phyloP scores from a whole-genome alignment of 1,140 invertebrate species.

The Mamestra configurata region DNA sequence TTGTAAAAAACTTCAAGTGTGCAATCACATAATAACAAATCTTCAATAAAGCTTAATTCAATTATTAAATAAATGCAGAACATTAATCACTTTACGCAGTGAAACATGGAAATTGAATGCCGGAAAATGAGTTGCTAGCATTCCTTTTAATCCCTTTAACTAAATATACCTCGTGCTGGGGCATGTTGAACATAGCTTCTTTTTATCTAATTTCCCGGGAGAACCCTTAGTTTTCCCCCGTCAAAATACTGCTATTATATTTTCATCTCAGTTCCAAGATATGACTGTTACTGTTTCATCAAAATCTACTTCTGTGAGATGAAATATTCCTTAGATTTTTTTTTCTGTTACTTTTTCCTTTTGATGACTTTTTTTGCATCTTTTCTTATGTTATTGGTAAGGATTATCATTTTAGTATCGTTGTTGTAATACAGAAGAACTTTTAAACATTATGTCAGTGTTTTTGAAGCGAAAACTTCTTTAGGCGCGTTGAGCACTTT shows the following conservation, averaged over 20 bases:
- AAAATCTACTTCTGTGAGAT: constrained; percentile 22
- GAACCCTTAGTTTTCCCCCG: constrained; percentile 13
- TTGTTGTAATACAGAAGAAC: too few relatives aligned
- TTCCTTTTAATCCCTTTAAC: constrained; percentile 10
- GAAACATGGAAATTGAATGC: neutral
- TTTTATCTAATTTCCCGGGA: constrained; percentile 49
- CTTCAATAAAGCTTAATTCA: neutral
- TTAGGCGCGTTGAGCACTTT: too few relatives aligned
- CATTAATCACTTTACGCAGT: neutral
- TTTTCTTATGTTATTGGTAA: too few relatives aligned
- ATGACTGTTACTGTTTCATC: constrained; percentile 18
- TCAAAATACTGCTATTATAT: constrained; percentile 40
- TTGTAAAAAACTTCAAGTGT: too few relatives aligned
- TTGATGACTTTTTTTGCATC: too few relatives aligned
- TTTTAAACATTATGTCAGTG: too few relatives aligned
- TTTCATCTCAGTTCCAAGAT: constrained; percentile 34
- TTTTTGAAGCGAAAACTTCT: too few relatives aligned
- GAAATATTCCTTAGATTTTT: neutral
- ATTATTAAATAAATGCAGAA: neutral
- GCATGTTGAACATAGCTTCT: constrained; percentile 10
- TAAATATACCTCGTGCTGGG: constrained; percentile 9
- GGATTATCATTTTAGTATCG: too few relatives aligned
- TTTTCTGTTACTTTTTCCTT: neutral
- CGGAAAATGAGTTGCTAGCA: constrained; percentile 1
- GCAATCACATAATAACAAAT: too few relatives aligned